Evolutionary conservation across 2,888 invertebrate species (phyloP).

Genomic region (Mystacides longicornis): DNA sequence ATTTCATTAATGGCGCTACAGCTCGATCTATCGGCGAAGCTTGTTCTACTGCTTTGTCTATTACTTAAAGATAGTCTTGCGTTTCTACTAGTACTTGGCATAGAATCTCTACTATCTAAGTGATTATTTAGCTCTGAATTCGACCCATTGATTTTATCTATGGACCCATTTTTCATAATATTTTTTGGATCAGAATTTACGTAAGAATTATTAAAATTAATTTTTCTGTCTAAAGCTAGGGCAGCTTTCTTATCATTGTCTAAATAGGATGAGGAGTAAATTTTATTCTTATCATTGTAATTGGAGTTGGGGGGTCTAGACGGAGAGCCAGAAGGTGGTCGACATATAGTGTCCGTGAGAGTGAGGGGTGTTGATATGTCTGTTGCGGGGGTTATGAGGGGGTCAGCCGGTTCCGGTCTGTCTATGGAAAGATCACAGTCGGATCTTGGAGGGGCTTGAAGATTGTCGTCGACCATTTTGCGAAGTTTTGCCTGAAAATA

Average conservation of each 20-base stretch:
- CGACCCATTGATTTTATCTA: conserved; percentile 35
- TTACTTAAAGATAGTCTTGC: conserved; percentile 24
- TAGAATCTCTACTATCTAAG: conserved; percentile 18
- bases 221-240: conserved; percentile 28
- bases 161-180: conserved; percentile 41
- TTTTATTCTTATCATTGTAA: conserved; percentile 28
- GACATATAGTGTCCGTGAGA: conserved; percentile 20
- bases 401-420: conserved; percentile 46
- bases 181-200: conserved; percentile 32
- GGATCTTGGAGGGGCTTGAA: conserved; percentile 57
- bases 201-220: conserved; percentile 33
- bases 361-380: conserved; percentile 33
- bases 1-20: conserved; percentile 26
- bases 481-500: conserved; percentile 63
- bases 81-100: conserved; percentile 24
- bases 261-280: conserved; percentile 32
- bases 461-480: conserved; percentile 87
- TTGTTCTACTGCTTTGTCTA: conserved; percentile 23
- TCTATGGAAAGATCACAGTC: conserved; percentile 41
- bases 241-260: conserved; percentile 31
- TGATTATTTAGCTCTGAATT: conserved; percentile 30
- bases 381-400: conserved; percentile 48
- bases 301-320: conserved; percentile 27
- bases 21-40: conserved; percentile 24
- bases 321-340: conserved; percentile 21